Base-by-base conservation (phyloP, 2,888 invertebrate genomes). In the Synanthedon tipuliformis region DNA sequence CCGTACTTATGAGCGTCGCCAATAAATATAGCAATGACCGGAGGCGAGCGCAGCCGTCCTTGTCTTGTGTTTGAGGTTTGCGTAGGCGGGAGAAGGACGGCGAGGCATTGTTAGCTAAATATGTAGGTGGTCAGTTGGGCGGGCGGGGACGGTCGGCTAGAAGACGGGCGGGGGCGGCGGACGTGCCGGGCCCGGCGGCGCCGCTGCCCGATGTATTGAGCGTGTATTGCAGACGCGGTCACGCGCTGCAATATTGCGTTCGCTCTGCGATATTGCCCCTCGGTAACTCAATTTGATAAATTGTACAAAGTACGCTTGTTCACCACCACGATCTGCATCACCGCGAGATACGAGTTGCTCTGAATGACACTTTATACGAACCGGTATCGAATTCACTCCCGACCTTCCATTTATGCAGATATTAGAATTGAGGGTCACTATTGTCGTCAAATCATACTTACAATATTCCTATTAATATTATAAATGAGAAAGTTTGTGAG, bases 161-260 rank as follows among this genome's bases (percentile, higher is more conserved):
- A 57, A 59, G 58, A 57, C 59, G 56, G 59, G 61, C 57, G 59
- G 59, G 73, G 81, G 81, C 72, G 76, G 78, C 75, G 78, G 78
- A 80, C 82, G 85, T 81, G 81, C 77, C 73, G 78, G 75, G 81
- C 79, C 64, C 73, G 78, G 75, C 80, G 79, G 63, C 66, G 80
- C 80, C 82, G 82, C 81, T 83, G 81, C 80, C 79, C 86, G 86
- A 85, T 86, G 87, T 88, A 88, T 88, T 81, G 88, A 88, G 85
- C 88, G 88, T 81, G 86, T 82, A 82, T 84, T 87, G 85, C 86
- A 85, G 87, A 84, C 83, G 85, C 84, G 85, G 85, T 86, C 87
- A 86, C 85, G 87, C 86, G 86, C 85, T 84, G 87, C 87, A 86
- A 86, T 86, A 86, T 86, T 87, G 86, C 86, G 86, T 85, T 78